Conservation (phyloP, 2,797 vertebrate species). For the Picus viridis region DNA sequence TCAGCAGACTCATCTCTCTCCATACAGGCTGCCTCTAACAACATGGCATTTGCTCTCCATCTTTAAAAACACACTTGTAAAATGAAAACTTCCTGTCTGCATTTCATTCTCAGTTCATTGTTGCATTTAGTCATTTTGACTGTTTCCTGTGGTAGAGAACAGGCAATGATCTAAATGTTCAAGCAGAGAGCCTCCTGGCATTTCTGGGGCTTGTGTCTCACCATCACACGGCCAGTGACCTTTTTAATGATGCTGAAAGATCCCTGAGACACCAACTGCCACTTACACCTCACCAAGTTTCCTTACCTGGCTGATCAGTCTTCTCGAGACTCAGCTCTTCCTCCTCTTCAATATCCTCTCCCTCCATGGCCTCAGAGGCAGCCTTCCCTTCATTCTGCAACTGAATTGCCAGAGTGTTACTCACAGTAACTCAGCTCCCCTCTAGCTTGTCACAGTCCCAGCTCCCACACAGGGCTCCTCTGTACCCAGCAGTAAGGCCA, state of each 20-base stretch:
- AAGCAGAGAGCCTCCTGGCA: background rate
- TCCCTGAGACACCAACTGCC: background rate
- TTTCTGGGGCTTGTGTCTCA: background rate
- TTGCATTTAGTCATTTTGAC: background rate
- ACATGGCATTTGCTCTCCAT: background rate
- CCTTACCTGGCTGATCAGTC: conserved; percentile 55
- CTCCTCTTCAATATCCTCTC: conserved; percentile 73
- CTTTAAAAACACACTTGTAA: background rate
- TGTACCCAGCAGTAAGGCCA: background rate
- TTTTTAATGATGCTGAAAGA: background rate
- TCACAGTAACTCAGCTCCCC: background rate
- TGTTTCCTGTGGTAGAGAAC: background rate
- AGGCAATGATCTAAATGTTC: background rate
- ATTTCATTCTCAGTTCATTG: background rate
- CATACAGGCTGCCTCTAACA: background rate
- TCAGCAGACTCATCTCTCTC: background rate
- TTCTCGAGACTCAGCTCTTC: conserved; percentile 60
- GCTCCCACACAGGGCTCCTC: background rate
- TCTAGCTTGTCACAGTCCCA: background rate
- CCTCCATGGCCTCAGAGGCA: conserved; percentile 38
- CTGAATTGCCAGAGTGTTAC: background rate
- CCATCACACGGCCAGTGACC: background rate
- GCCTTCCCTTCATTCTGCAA: conserved; percentile 68
- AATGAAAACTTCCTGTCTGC: background rate
- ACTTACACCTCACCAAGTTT: background rate